Evolutionary conservation across 2,113 vertebrate genomes (phyloP).

Genomic region (Sinocyclocheilus rhinocerous): DNA sequence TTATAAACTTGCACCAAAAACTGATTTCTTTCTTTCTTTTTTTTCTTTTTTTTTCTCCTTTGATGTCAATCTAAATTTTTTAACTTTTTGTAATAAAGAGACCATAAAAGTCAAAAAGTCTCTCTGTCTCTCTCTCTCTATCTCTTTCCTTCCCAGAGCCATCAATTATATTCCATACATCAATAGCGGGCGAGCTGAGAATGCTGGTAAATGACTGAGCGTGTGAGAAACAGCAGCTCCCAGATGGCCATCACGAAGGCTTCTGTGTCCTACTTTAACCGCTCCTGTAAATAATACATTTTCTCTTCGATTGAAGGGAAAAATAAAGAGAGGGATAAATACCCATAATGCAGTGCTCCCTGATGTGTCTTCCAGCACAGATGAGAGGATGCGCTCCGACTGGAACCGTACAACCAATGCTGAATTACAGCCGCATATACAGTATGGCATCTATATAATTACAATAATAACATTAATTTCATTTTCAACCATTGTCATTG

Average conservation of each 20-base stretch:
- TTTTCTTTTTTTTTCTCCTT: too few relatives aligned
- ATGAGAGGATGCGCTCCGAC: not conserved
- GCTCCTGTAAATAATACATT: constrained; percentile 70
- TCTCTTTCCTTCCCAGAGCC: not conserved
- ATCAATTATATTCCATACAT: constrained; percentile 49
- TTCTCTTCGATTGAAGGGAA: constrained; percentile 42
- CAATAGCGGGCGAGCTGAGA: constrained; percentile 26
- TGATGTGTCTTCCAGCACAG: constrained; percentile 20
- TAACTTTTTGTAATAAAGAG: too few relatives aligned
- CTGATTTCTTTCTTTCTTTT: too few relatives aligned
- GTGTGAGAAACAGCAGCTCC: constrained; percentile 42
- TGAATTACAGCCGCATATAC: not conserved
- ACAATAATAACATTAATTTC: too few relatives aligned
- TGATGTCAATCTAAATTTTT: too few relatives aligned
- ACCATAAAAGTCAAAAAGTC: too few relatives aligned
- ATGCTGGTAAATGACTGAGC: constrained; percentile 27
- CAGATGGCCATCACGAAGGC: constrained; percentile 61
- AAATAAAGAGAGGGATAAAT: constrained; percentile 52
- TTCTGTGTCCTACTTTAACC: constrained; percentile 68
- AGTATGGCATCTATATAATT: not conserved
- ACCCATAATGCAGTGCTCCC: constrained; percentile 49
- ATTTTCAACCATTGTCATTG: not conserved
- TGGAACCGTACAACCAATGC: not conserved
- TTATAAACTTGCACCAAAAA: too few relatives aligned
- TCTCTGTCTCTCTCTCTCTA: not conserved